phyloP scores from a whole-genome alignment of 2,797 vertebrate species.

The Gobio occitaniae region DNA sequence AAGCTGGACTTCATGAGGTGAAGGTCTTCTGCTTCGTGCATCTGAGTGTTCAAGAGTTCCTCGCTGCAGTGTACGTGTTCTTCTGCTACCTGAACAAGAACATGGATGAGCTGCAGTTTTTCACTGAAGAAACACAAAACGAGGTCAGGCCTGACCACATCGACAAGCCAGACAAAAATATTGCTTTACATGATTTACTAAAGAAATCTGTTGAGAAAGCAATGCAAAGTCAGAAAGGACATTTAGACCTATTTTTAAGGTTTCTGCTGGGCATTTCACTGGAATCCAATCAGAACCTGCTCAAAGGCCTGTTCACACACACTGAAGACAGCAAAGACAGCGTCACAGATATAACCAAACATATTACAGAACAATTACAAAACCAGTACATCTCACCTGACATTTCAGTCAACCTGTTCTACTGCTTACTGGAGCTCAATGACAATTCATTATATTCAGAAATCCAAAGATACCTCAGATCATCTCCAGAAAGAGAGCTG shows the following conservation, averaged over 20 bases:
- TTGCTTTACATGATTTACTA: neutral
- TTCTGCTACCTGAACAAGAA: neutral
- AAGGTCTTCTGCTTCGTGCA: neutral
- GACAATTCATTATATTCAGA: neutral
- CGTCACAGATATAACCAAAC: neutral
- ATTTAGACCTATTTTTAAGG: neutral
- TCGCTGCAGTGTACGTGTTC: neutral
- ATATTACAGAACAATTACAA: neutral
- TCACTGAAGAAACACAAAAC: neutral
- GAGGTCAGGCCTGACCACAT: too few relatives aligned
- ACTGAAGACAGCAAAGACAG: neutral
- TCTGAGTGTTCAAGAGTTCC: neutral
- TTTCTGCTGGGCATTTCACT: neutral
- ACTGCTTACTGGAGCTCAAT: neutral
- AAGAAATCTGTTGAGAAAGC: neutral
- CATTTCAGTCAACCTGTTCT: neutral
- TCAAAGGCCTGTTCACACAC: neutral
- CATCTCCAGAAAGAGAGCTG: neutral
- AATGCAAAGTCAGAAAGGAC: neutral
- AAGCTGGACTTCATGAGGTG: conserved; percentile 51
- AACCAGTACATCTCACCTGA: neutral
- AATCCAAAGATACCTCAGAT: neutral
- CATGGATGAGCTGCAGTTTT: neutral
- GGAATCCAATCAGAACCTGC: neutral
- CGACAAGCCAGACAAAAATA: too few relatives aligned